Evolutionary conservation across 1,140 invertebrate species (phyloP), one percentile per base, ranked within the genome.

Genomic region (Centruroides sculpturatus): DNA sequence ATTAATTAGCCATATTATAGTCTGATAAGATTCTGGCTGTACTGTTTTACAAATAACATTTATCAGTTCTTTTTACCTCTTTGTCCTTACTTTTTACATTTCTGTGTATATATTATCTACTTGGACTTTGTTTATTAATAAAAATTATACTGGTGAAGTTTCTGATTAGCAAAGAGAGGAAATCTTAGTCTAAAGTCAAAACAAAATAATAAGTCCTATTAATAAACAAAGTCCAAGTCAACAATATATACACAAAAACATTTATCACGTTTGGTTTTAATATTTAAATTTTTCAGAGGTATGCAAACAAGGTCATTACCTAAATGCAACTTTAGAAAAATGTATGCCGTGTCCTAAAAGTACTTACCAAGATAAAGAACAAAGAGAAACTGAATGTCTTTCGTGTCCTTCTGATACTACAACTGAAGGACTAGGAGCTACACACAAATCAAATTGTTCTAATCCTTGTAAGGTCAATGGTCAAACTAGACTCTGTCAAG

Each of bases 381-480:
- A 94, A 69, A 91, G 69, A 13, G 67, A 96, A 70, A 89, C 85
- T 0, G 79, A 79, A 35, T 98, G 93, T 72, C 80, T 92, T 56
- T 80, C 84, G 23, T 98, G 93, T 71, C 90, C 91, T 48, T 83
- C 87, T 4, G 93, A 96, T 71, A 94, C 91, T 5, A 95, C 90
- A 65, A 96, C 92, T 0, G 86, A 85, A 69, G 82, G 81, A 68
- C 77, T 82, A 1, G 87, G 86, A 55, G 82, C 91, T 54, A 84
- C 81, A 48, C 85, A 82, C 62, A 82, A 85, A 72, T 75, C 82
- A n/a, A 87, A 93, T 66, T 94, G 91, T 71, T 87, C 84, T 46
- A 93, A 95, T 75, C 90, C 91, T 0, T 95, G 92, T 70, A 85
- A 92, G 69, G 88, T 85, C 69, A 85, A 83, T 65, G 86, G 85